Conservation (phyloP, 2,797 vertebrate species). For the Anguilla anguilla region DNA sequence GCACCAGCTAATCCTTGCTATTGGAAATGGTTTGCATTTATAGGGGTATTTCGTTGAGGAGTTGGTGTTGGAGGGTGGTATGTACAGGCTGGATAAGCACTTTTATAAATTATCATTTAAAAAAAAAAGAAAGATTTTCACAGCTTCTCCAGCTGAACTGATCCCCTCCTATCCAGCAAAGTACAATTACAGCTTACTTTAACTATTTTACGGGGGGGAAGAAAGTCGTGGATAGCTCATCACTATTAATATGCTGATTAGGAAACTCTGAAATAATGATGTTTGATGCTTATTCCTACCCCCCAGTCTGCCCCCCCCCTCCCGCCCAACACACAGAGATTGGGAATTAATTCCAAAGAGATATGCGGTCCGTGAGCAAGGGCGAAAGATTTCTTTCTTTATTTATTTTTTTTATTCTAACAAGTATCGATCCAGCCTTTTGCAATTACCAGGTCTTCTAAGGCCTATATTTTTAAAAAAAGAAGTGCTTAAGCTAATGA, state of each 20-base stretch:
- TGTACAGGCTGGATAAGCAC: slow-evolving; percentile 60
- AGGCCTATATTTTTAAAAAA: slow-evolving; percentile 50
- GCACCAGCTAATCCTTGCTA: slow-evolving; percentile 72
- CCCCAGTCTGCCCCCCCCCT: slow-evolving; percentile 25
- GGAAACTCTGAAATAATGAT: slow-evolving; percentile 69
- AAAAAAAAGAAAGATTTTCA: slow-evolving; percentile 44
- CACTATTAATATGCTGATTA: slow-evolving; percentile 75
- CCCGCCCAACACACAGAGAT: slow-evolving; percentile 18
- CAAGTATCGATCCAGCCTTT: slow-evolving; percentile 63
- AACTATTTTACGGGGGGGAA: slow-evolving; percentile 60
- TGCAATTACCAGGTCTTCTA: slow-evolving; percentile 55
- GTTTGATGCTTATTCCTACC: slow-evolving; percentile 59
- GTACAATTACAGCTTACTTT: slow-evolving; percentile 65
- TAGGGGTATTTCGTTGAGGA: slow-evolving; percentile 70
- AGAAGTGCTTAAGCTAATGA: slow-evolving; percentile 67
- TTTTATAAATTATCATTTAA: slow-evolving; percentile 73
- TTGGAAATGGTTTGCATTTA: slow-evolving; percentile 80
- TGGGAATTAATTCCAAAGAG: slow-evolving; percentile 61
- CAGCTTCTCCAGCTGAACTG: neutral
- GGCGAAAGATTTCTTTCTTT: slow-evolving; percentile 45
- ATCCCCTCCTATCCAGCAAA: slow-evolving; percentile 45
- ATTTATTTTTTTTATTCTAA: slow-evolving; percentile 29
- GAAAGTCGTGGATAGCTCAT: slow-evolving; percentile 59
- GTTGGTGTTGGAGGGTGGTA: slow-evolving; percentile 57
- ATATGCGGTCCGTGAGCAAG: slow-evolving; percentile 51